These are phyloP conservation scores for Himalopsyche japonica DNA, from an alignment of 2,888 invertebrate species.

Conservation along the genomic window DNA sequence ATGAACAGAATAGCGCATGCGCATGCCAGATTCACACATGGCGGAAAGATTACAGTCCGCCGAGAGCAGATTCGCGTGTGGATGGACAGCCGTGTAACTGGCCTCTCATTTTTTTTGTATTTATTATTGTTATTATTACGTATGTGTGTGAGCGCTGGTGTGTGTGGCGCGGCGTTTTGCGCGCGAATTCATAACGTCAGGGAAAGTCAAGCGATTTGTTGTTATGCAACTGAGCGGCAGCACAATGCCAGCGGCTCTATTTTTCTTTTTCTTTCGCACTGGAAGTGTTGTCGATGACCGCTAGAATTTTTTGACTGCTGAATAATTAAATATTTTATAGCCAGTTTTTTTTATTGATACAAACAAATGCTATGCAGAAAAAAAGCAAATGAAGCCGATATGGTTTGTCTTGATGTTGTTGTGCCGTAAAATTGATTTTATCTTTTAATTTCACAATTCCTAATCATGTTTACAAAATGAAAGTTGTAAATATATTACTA, in stretches of 20 bases:
- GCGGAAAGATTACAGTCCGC: neutral
- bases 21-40: neutral
- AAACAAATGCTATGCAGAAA: too few relatives aligned
- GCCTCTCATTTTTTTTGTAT: neutral
- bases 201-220: slow-evolving; percentile 2
- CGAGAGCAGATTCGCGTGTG: neutral
- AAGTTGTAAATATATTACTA: too few relatives aligned
- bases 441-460: too few relatives aligned
- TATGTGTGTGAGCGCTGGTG: neutral
- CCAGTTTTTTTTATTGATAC: too few relatives aligned
- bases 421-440: too few relatives aligned
- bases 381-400: too few relatives aligned
- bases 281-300: neutral
- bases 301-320: too few relatives aligned
- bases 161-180: neutral
- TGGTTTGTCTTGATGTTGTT: too few relatives aligned
- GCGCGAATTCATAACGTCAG: neutral
- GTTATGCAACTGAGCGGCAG: neutral
- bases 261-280: neutral
- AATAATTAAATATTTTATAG: too few relatives aligned
- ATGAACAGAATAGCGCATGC: too few relatives aligned
- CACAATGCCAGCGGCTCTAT: neutral
- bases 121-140: neutral
- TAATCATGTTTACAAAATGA: too few relatives aligned
- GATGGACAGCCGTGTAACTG: neutral